Conservation (phyloP, 2,888 invertebrate genomes). For the Trilocha varians region DNA sequence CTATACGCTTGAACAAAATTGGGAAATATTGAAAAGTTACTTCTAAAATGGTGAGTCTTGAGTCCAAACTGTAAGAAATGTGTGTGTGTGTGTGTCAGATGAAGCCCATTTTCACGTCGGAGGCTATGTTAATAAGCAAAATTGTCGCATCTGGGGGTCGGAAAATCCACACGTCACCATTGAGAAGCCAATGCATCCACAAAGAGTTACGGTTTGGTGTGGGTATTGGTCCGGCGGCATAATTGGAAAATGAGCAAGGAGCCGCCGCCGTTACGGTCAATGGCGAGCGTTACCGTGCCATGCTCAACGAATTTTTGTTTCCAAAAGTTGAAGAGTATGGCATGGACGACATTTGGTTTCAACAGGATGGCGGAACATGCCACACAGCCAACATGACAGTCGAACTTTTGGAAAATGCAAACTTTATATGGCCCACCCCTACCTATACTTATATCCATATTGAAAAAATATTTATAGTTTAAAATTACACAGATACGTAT, state of each 20-base stretch:
- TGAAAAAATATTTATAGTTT: no score
- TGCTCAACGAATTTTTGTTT: constrained; percentile 4
- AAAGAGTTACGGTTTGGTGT: constrained; percentile 9
- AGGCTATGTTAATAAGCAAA: constrained; percentile 7
- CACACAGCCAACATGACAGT: no score
- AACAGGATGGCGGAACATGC: no score
- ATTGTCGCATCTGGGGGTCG: constrained; percentile 7
- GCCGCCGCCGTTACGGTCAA: constrained; percentile 4
- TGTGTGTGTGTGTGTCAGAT: background rate
- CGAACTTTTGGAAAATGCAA: no score
- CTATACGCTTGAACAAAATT: constrained; percentile 4
- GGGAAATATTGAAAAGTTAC: constrained; percentile 5
- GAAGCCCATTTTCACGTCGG: constrained; percentile 6
- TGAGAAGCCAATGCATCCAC: constrained; percentile 5
- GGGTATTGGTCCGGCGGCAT: constrained; percentile 3
- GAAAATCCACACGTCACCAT: constrained; percentile 4
- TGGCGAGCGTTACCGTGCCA: constrained; percentile 6
- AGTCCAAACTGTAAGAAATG: background rate
- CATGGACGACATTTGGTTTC: no score
- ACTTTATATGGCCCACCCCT: no score
- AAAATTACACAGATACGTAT: no score
- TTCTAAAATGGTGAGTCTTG: background rate
- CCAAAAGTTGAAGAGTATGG: constrained; percentile 1
- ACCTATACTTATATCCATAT: no score
- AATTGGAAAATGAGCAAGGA: constrained; percentile 8